Evolutionary conservation across 1,140 invertebrate species (phyloP).

Genomic region (Stratiolaelaps scimitus): DNA sequence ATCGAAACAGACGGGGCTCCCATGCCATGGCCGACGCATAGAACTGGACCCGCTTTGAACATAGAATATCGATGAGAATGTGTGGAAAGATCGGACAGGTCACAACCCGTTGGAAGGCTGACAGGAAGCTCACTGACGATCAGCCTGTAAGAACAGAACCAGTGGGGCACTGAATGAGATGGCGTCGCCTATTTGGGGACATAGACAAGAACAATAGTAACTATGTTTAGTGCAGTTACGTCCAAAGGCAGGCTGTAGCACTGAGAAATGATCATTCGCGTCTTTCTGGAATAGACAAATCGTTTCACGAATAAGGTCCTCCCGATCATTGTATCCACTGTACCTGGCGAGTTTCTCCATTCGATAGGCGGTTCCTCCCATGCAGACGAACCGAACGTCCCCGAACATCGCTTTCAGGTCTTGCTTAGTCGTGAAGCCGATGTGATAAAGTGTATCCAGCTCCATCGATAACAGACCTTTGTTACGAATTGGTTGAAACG

Average conservation of each 20-base stretch:
- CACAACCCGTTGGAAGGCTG: slow-evolving; percentile 71
- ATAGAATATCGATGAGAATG: slow-evolving; percentile 88
- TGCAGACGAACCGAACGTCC: slow-evolving; percentile 74
- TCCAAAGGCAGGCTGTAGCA: too few species aligned
- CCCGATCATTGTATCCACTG: too few species aligned
- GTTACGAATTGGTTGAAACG: slow-evolving; percentile 24
- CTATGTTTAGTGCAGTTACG: too few species aligned
- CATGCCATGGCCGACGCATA: slow-evolving; percentile 85
- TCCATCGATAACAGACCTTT: slow-evolving; percentile 3
- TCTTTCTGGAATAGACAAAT: too few species aligned
- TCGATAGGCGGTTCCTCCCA: slow-evolving; percentile 86
- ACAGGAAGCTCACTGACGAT: slow-evolving; percentile 78
- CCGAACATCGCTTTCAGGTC: slow-evolving; percentile 6
- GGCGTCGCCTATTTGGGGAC: too few species aligned
- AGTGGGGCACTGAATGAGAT: too few species aligned
- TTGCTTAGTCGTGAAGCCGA: slow-evolving; percentile 8
- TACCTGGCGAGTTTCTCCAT: slow-evolving; percentile 83
- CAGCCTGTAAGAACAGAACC: slow-evolving; percentile 35
- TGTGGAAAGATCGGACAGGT: slow-evolving; percentile 72
- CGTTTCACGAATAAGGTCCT: too few species aligned
- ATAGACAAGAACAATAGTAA: too few species aligned
- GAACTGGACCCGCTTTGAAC: slow-evolving; percentile 91
- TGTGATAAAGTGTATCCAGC: neutral
- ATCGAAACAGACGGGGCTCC: slow-evolving; percentile 82
- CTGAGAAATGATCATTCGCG: too few species aligned